phyloP scores from a whole-genome alignment of 2,113 vertebrate genomes.

The Anseranas semipalmata region DNA sequence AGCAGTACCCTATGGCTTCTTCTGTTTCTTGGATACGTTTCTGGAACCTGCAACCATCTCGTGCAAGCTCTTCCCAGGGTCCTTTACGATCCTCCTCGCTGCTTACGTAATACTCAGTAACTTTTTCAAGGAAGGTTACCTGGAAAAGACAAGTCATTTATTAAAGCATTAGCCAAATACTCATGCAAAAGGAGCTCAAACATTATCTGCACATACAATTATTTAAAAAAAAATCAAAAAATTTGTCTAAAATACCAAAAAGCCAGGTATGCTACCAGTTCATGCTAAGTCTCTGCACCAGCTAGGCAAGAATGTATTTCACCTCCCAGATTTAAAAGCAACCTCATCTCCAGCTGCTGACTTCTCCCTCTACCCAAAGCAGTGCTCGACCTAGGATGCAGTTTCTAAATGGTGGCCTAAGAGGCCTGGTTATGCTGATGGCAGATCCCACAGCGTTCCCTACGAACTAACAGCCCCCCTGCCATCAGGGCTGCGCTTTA shows the following conservation, averaged over 20 bases:
- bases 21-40: constrained; percentile 91
- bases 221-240: background rate
- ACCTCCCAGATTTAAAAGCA: background rate
- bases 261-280: background rate
- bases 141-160: constrained; percentile 39
- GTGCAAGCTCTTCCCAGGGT: constrained; percentile 93
- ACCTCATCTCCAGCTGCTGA: background rate
- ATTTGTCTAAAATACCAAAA: no score
- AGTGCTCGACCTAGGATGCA: background rate
- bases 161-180: background rate
- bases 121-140: constrained; percentile 91
- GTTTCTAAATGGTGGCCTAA: background rate
- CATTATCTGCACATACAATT: background rate
- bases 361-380: background rate
- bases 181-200: background rate
- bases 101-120: constrained; percentile 89
- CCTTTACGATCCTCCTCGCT: constrained; percentile 89
- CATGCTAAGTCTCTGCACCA: background rate
- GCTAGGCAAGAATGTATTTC: rapidly evolving
- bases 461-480: background rate
- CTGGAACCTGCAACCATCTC: constrained; percentile 90
- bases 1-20: constrained; percentile 84
- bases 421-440: rapidly evolving
- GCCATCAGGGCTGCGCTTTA: background rate
- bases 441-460: background rate